A percentile compares a stretch with the other conserved stretches of the same genome.
Conservation (phyloP, 2,797 vertebrate species). For the Sebastes flavidus region DNA sequence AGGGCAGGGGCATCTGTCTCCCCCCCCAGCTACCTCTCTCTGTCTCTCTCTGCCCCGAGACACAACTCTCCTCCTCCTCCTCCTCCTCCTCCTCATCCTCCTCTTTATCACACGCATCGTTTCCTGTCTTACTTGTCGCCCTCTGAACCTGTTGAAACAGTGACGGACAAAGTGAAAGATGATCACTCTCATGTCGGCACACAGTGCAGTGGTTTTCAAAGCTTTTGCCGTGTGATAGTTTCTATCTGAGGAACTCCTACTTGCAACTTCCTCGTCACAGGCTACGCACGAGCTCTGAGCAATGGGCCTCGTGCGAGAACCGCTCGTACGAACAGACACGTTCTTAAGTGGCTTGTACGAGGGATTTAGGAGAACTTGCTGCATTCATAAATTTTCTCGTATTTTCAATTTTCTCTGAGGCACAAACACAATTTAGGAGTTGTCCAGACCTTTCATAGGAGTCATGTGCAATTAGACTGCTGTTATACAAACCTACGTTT, state of each 20-base stretch:
- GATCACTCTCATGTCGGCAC: not conserved
- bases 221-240: not conserved
- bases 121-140: not conserved
- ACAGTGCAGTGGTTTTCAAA: not conserved
- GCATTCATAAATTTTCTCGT: too few species aligned
- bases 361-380: too few species aligned
- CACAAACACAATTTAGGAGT: too few species aligned
- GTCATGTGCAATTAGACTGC: too few species aligned
- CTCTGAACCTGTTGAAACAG: conserved; percentile 46
- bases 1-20: conserved; percentile 81
- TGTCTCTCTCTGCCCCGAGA: conserved; percentile 49
- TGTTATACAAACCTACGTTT: too few species aligned
- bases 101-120: not conserved
- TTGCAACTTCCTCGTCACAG: not conserved
- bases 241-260: not conserved
- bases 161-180: conserved; percentile 1
- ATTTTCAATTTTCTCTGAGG: too few species aligned
- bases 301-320: too few species aligned
- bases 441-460: too few species aligned
- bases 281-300: not conserved
- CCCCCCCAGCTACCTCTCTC: conserved; percentile 66
- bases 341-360: too few species aligned
- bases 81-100: conserved; percentile 22
- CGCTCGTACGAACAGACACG: too few species aligned
- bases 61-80: conserved; percentile 34